A percentile compares a stretch with the other conserved stretches of the same genome.
phyloP scores from a whole-genome alignment of 2,113 vertebrate genomes.

The Alectura lathami region DNA sequence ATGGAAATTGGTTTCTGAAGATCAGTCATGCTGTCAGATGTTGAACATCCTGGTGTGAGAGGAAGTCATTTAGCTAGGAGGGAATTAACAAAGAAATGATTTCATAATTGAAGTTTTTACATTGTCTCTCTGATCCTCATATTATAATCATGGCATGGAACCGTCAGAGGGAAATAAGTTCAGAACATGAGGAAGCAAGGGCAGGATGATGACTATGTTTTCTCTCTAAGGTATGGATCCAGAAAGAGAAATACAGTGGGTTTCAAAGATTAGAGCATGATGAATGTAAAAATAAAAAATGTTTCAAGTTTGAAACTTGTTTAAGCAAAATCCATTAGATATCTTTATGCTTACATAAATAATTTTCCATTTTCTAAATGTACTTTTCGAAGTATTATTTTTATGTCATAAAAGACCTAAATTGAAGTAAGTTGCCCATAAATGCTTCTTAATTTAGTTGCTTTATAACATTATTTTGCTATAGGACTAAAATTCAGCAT shows the following conservation, averaged over 20 bases:
- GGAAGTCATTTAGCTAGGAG: constrained; percentile 32
- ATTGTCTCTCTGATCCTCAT: constrained; percentile 39
- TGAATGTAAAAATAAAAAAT: neutral
- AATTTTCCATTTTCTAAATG: neutral
- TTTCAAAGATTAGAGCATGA: constrained; percentile 4
- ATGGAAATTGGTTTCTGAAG: neutral
- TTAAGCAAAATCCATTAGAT: neutral
- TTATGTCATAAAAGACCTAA: neutral
- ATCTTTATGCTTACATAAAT: neutral
- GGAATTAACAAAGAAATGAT: constrained; percentile 42
- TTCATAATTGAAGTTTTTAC: constrained; percentile 51
- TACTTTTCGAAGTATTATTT: neutral
- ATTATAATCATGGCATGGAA: constrained; percentile 23
- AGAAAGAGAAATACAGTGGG: neutral
- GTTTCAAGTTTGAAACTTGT: neutral
- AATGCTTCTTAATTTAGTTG: neutral
- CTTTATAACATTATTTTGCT: neutral
- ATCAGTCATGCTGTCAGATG: constrained; percentile 12
- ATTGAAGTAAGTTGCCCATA: neutral
- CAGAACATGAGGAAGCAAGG: neutral
- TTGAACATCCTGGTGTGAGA: constrained; percentile 53
- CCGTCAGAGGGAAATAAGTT: neutral
- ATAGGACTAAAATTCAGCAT: neutral
- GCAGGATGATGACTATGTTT: constrained; percentile 9
- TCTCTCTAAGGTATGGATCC: neutral